Evolutionary conservation across 2,888 invertebrate genomes (phyloP), one percentile per base, ranked within the genome.

Genomic region (Drosophila cracens): DNA sequence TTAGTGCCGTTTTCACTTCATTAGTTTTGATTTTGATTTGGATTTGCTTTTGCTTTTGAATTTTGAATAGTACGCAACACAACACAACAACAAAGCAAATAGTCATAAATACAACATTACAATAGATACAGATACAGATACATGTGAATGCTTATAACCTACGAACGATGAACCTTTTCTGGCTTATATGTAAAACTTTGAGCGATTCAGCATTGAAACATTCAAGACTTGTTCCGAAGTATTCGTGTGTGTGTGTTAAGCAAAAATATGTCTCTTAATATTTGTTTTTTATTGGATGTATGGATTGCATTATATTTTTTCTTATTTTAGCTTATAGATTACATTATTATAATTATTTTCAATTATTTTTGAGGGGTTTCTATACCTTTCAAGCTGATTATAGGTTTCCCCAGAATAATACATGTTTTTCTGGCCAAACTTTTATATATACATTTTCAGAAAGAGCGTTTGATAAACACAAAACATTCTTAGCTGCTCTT

Each of bases 1-100:
- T 87, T 88, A 87, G 81, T 84, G 86, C 82, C 82, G 86, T 90
- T 90, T 89, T 89, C 90, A 90, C 90, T 90, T 90, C 90, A 90
- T 90, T 90, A 89, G 90, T 87, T 89, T 83, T 86, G 90, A 90
- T 90, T 87, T 89, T 69, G 77, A 71, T 51, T 63, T 5, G 48
- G 53, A 54, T 76, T 62, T 31, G 31, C 56, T 57, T 21, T 46
- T 46, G 46, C 58, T 33, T 70, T 59, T 59, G 68, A 67, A 54
- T 57, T 40, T 56, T 46, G n/a, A 54, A 53, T 60, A 68, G n/a
- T 66, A 52, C 31, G 36, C 67, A 54, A 49, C 36, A 38, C 31
- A 27, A 43, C 43, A 43, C 38, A 68, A 43, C 54, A 43, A 62
- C 48, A 62, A 16, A 54, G 43, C 33, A 56, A 16, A 29, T 56